Conservation (phyloP, 2,888 invertebrate species). For the Trimorus sp. region DNA sequence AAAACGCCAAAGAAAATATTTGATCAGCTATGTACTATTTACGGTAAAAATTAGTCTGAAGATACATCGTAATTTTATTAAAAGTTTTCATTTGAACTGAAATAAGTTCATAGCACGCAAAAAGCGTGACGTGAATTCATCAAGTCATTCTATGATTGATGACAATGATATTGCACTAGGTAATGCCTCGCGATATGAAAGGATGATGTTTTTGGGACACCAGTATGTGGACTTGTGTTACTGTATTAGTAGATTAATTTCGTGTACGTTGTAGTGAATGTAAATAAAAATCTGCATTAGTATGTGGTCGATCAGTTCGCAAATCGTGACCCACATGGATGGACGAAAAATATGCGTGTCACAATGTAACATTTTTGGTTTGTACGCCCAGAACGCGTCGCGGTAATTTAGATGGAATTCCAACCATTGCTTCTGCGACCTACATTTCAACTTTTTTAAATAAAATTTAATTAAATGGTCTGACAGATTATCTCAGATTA, state of each 20-base stretch:
- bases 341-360: constrained; percentile 52
- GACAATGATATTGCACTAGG: constrained; percentile 25
- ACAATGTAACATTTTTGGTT: constrained; percentile 43
- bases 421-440: constrained; percentile 5
- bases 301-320: constrained; percentile 42
- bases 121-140: constrained; percentile 15
- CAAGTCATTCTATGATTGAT: constrained; percentile 33
- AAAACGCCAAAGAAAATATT: too few relatives aligned
- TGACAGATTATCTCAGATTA: too few relatives aligned
- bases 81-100: too few relatives aligned
- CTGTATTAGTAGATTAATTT: constrained; percentile 42
- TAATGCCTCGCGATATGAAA: constrained; percentile 16
- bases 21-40: too few relatives aligned
- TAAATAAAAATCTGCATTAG: constrained; percentile 47
- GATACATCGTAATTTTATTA: too few relatives aligned
- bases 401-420: constrained; percentile 26
- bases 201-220: too few relatives aligned
- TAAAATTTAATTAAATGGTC: constrained; percentile 30
- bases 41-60: too few relatives aligned
- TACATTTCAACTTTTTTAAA: constrained; percentile 35
- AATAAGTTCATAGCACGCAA: too few relatives aligned
- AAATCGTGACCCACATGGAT: constrained; percentile 45
- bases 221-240: too few relatives aligned
- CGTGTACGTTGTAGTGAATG: constrained; percentile 6
- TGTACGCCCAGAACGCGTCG: constrained; percentile 12